Conservation (phyloP, 2,888 invertebrate genomes). For the Cheilosia vernalis region DNA sequence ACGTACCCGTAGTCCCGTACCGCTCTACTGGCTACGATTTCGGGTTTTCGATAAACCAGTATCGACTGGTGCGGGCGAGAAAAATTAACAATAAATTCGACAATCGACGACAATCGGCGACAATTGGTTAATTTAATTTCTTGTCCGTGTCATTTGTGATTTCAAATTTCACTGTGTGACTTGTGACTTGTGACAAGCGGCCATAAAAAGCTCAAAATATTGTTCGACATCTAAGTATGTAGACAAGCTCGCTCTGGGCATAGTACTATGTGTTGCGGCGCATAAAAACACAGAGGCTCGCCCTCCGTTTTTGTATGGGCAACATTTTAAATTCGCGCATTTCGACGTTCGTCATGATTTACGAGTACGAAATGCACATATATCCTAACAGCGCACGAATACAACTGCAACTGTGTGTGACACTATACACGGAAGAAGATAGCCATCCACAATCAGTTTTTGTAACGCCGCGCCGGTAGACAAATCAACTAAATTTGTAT, state of each 20-base stretch:
- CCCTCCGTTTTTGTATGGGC: slow-evolving; percentile 66
- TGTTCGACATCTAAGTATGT: slow-evolving; percentile 45
- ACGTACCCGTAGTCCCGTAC: neutral
- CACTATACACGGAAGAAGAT: slow-evolving; percentile 58
- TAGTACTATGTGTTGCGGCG: slow-evolving; percentile 62
- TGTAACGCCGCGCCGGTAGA: slow-evolving; percentile 73
- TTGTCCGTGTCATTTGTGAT: slow-evolving; percentile 24
- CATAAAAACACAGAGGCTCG: slow-evolving; percentile 71
- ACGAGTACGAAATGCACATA: slow-evolving; percentile 67
- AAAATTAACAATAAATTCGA: slow-evolving; percentile 20
- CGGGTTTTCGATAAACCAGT: slow-evolving; percentile 56
- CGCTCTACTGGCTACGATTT: slow-evolving; percentile 20
- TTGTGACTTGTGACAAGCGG: slow-evolving; percentile 12
- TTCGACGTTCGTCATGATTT: slow-evolving; percentile 69
- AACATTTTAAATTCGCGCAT: slow-evolving; percentile 71
- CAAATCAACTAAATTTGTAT: slow-evolving; percentile 62
- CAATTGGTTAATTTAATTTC: slow-evolving; percentile 24
- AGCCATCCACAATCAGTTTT: slow-evolving; percentile 72
- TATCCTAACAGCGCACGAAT: slow-evolving; percentile 33
- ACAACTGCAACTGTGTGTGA: slow-evolving; percentile 18
- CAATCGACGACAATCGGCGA: slow-evolving; percentile 6
- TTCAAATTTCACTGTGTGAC: neutral
- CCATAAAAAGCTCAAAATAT: slow-evolving; percentile 33
- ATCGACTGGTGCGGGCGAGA: slow-evolving; percentile 41
- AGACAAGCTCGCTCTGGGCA: slow-evolving; percentile 34